phyloP scores from a whole-genome alignment of 2,113 vertebrate species.

The Junco hyemalis region DNA sequence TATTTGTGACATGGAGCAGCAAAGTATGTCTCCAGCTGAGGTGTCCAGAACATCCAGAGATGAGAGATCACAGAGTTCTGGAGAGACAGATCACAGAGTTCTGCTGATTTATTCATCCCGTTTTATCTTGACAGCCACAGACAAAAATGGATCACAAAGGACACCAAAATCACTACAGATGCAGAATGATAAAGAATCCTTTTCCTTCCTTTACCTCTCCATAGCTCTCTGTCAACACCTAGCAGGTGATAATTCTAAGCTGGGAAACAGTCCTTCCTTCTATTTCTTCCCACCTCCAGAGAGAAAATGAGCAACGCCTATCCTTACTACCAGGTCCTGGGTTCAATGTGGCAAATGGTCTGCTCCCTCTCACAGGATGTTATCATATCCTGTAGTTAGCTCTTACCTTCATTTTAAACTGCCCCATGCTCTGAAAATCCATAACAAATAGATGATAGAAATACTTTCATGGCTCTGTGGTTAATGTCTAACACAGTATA shows the following conservation, averaged over 20 bases:
- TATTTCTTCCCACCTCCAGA: not conserved
- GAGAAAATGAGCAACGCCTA: not conserved
- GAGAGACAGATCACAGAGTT: not conserved
- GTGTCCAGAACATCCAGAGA: not conserved
- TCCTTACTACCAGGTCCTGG: not conserved
- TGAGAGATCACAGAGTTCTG: too few species aligned
- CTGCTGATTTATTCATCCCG: not conserved
- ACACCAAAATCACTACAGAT: not conserved
- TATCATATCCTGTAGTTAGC: not conserved
- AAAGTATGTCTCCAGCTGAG: constrained; percentile 17
- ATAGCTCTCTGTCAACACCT: not conserved
- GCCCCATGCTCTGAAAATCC: not conserved
- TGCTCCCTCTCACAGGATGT: not conserved
- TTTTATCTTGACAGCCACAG: not conserved
- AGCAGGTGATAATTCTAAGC: not conserved
- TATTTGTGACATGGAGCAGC: constrained; percentile 5
- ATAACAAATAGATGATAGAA: not conserved
- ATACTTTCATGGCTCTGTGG: not conserved
- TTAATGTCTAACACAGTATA: not conserved
- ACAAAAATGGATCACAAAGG: not conserved
- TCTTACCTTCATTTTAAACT: not conserved
- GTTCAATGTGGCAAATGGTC: not conserved
- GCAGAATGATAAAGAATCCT: not conserved
- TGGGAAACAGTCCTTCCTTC: not conserved
- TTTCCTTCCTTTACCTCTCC: not conserved